Evolutionary conservation across 2,113 vertebrate species (phyloP), one percentile per base, ranked within the genome.

Genomic region (Larimichthys polyactis): DNA sequence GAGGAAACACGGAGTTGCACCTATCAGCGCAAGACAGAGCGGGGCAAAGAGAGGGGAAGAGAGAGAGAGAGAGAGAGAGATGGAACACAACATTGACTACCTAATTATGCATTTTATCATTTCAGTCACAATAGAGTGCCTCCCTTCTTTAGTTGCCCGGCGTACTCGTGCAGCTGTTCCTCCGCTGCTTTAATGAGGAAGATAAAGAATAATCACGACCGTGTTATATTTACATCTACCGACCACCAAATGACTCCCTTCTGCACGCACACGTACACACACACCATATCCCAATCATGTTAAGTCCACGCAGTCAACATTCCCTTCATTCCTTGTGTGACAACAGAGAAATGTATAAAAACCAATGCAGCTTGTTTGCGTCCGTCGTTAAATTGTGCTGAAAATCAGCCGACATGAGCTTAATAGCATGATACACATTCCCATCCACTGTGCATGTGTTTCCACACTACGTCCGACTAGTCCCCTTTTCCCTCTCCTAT

Each of bases 51-150:
- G 69, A 51, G 24, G 36, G 68, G n/a, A 64, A 69, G 72, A 64
- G 51, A 76, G 83, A 72, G 81, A 76, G 83, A 72, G 78, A 75
- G 83, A 71, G 81, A 77, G 83, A 72, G 78, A 88, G 88, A 90
- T 64, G 79, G 81, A 89, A 91, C 88, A 93, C 91, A 90, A 92
- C 91, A 89, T 88, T 91, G 91, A 91, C 91, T 89, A 85, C 80
- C 95, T 92, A 94, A 94, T 93, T 92, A 92, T 94, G 92, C 92
- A 92, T 94, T 94, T 95, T 93, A 95, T 95, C 93, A 96, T 94
- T 94, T 91, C 93, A 90, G 92, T 93, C 91, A 93, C 93, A 94
- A 95, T 91, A 94, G 91, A 94, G 91, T 89, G 91, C 87, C 86
- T 90, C 87, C 78, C 80, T 71, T 86, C 86, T 91, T 88, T 79